A percentile compares a stretch with the other conserved stretches of the same genome.
These are phyloP conservation scores for Fregata magnificens DNA, from an alignment of 2,113 vertebrate genomes.

Conservation along the genomic window DNA sequence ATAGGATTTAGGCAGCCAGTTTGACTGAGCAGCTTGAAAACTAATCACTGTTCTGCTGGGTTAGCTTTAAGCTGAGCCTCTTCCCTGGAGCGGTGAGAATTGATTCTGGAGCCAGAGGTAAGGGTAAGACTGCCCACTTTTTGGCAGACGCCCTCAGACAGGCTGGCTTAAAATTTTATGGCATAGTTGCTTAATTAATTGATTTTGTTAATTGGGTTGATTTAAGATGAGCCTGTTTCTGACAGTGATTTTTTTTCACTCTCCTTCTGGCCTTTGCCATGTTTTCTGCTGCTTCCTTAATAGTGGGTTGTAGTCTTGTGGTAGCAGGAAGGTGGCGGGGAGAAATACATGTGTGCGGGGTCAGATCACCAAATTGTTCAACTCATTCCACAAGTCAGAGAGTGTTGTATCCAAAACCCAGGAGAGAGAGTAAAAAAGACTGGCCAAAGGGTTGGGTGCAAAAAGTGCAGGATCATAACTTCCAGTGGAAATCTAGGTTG, in stretches of 20 bases:
- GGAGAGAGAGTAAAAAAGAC: neutral
- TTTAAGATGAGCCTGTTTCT: neutral
- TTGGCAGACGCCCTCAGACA: neutral
- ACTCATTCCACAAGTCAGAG: neutral
- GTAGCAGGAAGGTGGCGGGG: neutral
- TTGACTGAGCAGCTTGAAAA: neutral
- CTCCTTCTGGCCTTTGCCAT: neutral
- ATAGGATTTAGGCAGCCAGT: neutral
- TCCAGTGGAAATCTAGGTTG: neutral
- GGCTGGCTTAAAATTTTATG: neutral
- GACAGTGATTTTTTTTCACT: neutral
- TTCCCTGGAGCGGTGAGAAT: neutral
- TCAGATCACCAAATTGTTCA: neutral
- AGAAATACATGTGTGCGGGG: neutral
- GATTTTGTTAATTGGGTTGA: neutral
- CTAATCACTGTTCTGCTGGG: neutral
- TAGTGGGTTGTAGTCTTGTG: neutral
- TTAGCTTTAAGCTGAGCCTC: neutral
- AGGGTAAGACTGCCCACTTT: neutral
- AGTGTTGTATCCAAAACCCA: neutral
- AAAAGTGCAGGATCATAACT: neutral
- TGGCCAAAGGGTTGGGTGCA: neutral
- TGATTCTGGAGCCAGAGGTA: neutral
- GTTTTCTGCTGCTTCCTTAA: neutral
- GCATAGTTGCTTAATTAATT: neutral